phyloP scores from a whole-genome alignment of 2,888 invertebrate genomes.

The Drosophila crucigera region DNA sequence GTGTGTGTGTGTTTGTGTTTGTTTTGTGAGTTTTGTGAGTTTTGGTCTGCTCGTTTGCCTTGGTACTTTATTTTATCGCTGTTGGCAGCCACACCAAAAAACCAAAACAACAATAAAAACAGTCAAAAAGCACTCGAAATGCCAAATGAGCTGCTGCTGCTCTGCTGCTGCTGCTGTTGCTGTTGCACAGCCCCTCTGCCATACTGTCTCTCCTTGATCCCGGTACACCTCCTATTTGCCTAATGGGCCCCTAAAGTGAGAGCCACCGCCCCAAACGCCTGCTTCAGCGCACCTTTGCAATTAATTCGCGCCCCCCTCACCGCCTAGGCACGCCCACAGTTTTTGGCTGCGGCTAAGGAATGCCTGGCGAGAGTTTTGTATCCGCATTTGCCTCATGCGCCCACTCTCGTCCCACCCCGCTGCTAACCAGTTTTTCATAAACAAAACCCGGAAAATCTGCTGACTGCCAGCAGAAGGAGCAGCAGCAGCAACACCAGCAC shows the following conservation, averaged over 20 bases:
- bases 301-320: slow-evolving; percentile 62
- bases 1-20: slow-evolving; percentile 19
- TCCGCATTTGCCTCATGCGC: slow-evolving; percentile 6
- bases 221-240: slow-evolving; percentile 68
- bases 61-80: slow-evolving; percentile 81
- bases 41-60: slow-evolving; percentile 68
- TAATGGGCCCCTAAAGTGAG: slow-evolving; percentile 64
- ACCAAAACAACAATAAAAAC: slow-evolving; percentile 75
- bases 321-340: slow-evolving; percentile 41
- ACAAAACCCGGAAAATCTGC: slow-evolving; percentile 77
- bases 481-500: slow-evolving; percentile 45
- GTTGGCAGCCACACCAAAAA: slow-evolving; percentile 65
- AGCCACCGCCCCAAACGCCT: slow-evolving; percentile 30
- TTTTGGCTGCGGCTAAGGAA: slow-evolving; percentile 59
- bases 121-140: slow-evolving; percentile 81
- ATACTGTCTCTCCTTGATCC: slow-evolving; percentile 1
- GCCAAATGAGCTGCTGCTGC: slow-evolving; percentile 75
- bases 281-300: slow-evolving; percentile 74
- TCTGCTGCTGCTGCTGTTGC: not conserved
- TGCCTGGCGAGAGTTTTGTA: slow-evolving; percentile 34
- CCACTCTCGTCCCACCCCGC: slow-evolving; percentile 1
- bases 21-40: slow-evolving; percentile 32
- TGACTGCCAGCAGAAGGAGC: slow-evolving; percentile 71
- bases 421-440: slow-evolving; percentile 68
- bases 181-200: slow-evolving; percentile 3